Conservation (phyloP, 2,888 invertebrate species). For the Nephrotoma guestfalica region DNA sequence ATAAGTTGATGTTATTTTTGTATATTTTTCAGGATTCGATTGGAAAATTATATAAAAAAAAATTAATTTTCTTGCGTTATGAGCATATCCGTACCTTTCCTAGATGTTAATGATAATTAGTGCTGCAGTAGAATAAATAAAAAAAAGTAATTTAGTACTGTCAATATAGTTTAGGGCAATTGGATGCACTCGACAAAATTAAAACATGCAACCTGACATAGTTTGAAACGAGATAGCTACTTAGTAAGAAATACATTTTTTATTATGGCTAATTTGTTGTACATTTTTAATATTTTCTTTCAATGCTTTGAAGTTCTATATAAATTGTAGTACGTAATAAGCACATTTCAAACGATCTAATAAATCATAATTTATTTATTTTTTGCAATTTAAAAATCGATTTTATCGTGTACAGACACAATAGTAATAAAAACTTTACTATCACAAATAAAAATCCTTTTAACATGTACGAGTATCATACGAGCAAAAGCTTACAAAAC, state of each 20-base stretch:
- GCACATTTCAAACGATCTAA: background rate
- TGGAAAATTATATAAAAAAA: background rate
- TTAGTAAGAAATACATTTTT: too few species aligned
- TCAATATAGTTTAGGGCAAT: background rate
- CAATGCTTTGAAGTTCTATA: too few species aligned
- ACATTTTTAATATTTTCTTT: too few species aligned
- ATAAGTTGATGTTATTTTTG: background rate
- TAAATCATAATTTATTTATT: background rate
- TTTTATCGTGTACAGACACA: background rate
- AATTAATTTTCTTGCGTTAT: background rate
- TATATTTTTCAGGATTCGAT: background rate
- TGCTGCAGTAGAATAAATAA: background rate
- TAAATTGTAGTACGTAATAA: too few species aligned
- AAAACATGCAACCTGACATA: too few species aligned
- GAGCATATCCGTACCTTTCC: background rate
- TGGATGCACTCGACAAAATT: background rate
- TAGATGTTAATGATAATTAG: background rate
- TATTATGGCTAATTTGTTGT: too few species aligned
- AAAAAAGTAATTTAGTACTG: background rate
- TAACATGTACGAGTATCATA: too few species aligned
- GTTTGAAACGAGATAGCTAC: too few species aligned
- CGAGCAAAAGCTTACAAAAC: background rate
- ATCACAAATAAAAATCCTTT: background rate
- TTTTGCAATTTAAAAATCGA: background rate
- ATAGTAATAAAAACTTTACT: background rate